A percentile compares a stretch with the other conserved stretches of the same genome.
These are phyloP conservation scores for Hydriomena furcata DNA, from an alignment of 2,888 invertebrate genomes.

Conservation along the genomic window DNA sequence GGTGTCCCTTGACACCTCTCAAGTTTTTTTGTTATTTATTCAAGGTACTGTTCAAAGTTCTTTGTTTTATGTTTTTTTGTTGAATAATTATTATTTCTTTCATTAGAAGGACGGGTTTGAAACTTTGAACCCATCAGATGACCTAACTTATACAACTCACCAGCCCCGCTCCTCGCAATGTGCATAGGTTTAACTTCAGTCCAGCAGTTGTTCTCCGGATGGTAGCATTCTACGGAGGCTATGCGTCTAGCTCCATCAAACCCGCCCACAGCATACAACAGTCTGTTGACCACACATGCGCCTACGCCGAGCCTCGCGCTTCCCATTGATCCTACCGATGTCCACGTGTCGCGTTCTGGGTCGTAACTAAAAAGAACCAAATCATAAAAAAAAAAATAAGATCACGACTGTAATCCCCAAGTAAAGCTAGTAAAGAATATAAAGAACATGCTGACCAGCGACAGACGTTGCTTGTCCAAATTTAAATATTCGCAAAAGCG, in stretches of 20 bases:
- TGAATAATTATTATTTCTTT: too few species aligned
- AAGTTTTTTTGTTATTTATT: too few species aligned
- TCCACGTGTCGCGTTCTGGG: constrained; percentile 93
- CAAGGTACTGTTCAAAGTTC: too few species aligned
- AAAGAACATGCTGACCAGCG: too few species aligned
- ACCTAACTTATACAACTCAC: neutral
- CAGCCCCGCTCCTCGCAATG: constrained; percentile 88
- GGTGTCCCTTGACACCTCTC: too few species aligned
- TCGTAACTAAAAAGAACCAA: constrained; percentile 86
- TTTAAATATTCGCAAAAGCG: too few species aligned
- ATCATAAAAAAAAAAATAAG: neutral
- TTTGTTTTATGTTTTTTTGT: too few species aligned
- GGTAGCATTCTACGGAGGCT: constrained; percentile 93
- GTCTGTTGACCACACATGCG: constrained; percentile 90
- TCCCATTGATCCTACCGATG: constrained; percentile 88
- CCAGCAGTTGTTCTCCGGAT: constrained; percentile 97
- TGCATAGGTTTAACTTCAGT: constrained; percentile 90
- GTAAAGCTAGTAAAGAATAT: too few species aligned
- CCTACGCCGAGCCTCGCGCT: constrained; percentile 91
- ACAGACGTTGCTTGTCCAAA: too few species aligned
- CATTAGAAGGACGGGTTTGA: too few species aligned
- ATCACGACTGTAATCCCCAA: too few species aligned
- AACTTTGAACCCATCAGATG: too few species aligned
- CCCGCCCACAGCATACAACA: constrained; percentile 93
- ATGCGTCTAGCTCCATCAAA: constrained; percentile 92